Conservation (phyloP, 2,113 vertebrate species). For the Tragelaphus buxtoni region DNA sequence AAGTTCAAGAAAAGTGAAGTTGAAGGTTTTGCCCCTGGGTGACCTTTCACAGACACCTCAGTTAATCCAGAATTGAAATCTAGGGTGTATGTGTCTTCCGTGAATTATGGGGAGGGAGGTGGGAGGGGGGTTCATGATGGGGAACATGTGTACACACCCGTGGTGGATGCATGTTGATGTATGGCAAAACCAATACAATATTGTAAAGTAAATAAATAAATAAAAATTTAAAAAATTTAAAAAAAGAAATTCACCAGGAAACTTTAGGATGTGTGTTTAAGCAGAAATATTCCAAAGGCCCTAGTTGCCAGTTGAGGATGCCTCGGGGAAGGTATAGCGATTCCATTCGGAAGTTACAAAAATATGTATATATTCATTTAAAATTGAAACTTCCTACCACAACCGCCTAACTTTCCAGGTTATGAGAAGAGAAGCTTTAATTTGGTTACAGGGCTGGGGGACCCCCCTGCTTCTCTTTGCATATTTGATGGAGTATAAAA, state of each 20-base stretch:
- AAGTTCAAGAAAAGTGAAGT: constrained; percentile 30
- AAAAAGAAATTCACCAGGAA: neutral
- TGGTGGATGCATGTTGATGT: no score
- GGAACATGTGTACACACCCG: no score
- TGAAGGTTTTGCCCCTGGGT: constrained; percentile 5
- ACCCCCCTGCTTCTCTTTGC: neutral
- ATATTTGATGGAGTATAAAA: neutral
- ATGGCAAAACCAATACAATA: no score
- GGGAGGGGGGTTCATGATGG: no score
- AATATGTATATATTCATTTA: neutral
- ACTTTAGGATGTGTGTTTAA: neutral
- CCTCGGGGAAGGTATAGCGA: neutral
- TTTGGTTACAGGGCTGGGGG: neutral
- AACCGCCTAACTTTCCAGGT: constrained; percentile 39
- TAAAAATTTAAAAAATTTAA: no score
- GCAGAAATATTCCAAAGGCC: neutral
- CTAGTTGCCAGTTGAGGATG: neutral
- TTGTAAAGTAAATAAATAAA: no score
- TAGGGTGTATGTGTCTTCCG: neutral
- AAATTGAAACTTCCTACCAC: constrained; percentile 42
- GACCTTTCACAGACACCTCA: neutral
- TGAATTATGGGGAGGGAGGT: neutral
- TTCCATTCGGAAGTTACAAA: constrained; percentile 43
- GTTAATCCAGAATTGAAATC: neutral
- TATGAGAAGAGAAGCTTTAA: neutral